A percentile compares a stretch with the other conserved stretches of the same genome.
phyloP scores from a whole-genome alignment of 2,113 vertebrate species.

The Cygnus atratus region DNA sequence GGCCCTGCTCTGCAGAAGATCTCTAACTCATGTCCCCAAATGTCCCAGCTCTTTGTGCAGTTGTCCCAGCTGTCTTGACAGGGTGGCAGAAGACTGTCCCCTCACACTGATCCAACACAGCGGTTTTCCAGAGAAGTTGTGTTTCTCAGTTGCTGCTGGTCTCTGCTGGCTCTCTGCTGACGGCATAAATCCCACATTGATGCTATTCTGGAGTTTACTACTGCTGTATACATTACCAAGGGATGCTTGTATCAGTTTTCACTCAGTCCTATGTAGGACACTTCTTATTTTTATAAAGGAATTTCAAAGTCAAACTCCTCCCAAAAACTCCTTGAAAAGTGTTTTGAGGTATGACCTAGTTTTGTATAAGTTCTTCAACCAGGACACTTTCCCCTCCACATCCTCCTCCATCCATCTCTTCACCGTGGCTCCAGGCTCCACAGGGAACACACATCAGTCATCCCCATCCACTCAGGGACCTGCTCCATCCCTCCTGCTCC shows the following conservation, averaged over 20 bases:
- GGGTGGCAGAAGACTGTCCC: background rate
- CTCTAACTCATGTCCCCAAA: background rate
- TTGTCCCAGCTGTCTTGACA: background rate
- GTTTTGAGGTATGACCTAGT: constrained; percentile 5
- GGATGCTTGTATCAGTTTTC: constrained; percentile 3
- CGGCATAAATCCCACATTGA: constrained; percentile 6
- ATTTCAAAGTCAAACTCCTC: constrained; percentile 40
- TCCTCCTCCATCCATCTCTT: background rate
- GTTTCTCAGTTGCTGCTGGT: background rate
- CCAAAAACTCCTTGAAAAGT: constrained; percentile 33
- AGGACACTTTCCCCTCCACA: background rate
- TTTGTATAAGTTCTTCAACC: background rate
- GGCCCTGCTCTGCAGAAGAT: background rate
- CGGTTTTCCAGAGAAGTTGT: background rate
- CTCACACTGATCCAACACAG: background rate
- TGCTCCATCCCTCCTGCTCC: background rate
- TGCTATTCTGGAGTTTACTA: constrained; percentile 29
- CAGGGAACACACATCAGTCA: background rate
- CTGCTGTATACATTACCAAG: constrained; percentile 17
- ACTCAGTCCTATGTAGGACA: constrained; percentile 41
- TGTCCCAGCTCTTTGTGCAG: fast-evolving
- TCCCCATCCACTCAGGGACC: background rate
- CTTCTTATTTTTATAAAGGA: constrained; percentile 50
- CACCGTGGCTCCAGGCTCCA: background rate
- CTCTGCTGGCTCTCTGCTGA: background rate